Evolutionary conservation across 2,888 invertebrate genomes (phyloP), one percentile per base, ranked within the genome.

Genomic region (Harpagoxenus sublaevis): DNA sequence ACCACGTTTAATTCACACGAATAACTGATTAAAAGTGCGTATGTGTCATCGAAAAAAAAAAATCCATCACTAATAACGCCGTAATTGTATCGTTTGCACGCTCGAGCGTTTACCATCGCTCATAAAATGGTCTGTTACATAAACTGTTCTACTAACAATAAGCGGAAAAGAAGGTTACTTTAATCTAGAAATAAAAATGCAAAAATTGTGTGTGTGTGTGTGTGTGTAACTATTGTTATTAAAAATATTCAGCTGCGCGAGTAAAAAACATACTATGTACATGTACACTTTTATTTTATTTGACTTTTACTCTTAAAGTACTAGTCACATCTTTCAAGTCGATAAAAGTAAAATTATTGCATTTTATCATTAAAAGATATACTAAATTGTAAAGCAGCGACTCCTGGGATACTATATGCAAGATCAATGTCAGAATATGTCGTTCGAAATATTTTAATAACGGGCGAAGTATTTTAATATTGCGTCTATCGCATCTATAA

Each of bases 1-100:
- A 68, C 23, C 60, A 51, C 83, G 60, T 45, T 68, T 82, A 83
- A 83, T 83, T 81, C 68, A 18, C 10, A 18, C 5, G 65, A 65
- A 60, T 81, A n/a, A 66, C 35, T 31, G 31, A 62, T 12, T 68
- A 62, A 79, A 65, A 42, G 31, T 42, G 18, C 51, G 6, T 82
- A 79, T n/a, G 42, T 42, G 28, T 83, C 39, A 48, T 31, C 51
- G 60, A 39, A 18, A 51, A 83, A 78, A 70, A 35, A 71, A 42
- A 55, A 48, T 65, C 35, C 18, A 23, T 68, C 53, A 8, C 55
- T 45, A 35, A 45, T 31, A 23, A 10, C 18, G 10, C 1, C 10
- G 10, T 79, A 79, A 70, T 70, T 71, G 23, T 18, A 57, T 48
- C 45, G 57, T 18, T 78, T 78, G 28, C 45, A 53, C 12, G 42